Percentiles rank a stretch among this genome's conserved stretches.
These are phyloP conservation scores for Galbula dea DNA, from an alignment of 2,113 vertebrate genomes.

Conservation along the genomic window DNA sequence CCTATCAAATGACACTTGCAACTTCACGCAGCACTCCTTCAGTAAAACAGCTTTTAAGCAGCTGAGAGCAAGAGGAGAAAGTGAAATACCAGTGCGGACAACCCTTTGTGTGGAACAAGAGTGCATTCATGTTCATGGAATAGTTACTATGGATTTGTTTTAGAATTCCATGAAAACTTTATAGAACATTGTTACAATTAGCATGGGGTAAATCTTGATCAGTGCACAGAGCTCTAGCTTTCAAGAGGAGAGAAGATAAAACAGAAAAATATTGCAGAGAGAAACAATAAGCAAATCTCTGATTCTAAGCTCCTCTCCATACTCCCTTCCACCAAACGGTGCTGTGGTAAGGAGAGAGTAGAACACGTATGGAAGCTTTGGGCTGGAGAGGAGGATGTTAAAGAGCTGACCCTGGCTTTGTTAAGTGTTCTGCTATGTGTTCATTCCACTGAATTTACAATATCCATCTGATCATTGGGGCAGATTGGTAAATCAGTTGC, in stretches of 20 bases:
- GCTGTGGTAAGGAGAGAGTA: neutral
- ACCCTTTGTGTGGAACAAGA: neutral
- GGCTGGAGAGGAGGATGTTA: neutral
- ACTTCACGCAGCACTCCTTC: neutral
- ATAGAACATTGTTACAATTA: neutral
- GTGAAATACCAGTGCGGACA: neutral
- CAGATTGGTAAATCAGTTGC: neutral
- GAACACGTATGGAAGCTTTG: neutral
- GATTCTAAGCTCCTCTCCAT: neutral
- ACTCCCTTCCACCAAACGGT: neutral
- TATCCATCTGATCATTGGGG: neutral
- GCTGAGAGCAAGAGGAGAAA: neutral
- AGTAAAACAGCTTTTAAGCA: neutral
- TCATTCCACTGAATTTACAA: neutral
- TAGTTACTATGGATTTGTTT: neutral
- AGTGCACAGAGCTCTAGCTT: neutral
- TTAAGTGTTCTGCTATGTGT: neutral
- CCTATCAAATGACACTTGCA: neutral
- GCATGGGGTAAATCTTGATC: neutral
- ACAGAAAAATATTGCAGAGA: neutral
- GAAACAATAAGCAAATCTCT: neutral
- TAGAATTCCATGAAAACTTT: neutral
- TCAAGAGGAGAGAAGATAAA: neutral
- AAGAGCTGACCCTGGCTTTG: neutral
- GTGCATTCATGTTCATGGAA: neutral